Conservation (phyloP, 2,113 vertebrate genomes). For the Vulpes vulpes region DNA sequence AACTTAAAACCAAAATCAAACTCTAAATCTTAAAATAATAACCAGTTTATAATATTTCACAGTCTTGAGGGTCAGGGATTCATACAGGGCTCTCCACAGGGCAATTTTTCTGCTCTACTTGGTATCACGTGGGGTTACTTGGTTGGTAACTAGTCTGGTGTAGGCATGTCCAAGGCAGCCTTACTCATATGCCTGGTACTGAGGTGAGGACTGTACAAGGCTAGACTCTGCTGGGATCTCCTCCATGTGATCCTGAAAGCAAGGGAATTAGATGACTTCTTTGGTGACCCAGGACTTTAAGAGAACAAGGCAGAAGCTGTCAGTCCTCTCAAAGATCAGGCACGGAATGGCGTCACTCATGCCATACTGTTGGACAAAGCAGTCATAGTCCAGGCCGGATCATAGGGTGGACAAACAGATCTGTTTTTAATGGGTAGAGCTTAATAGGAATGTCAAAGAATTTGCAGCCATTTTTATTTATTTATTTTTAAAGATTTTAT, state of each 20-base stretch:
- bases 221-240: neutral
- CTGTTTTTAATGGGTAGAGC: neutral
- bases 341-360: neutral
- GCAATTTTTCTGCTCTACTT: neutral
- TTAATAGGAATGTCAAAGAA: neutral
- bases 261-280: neutral
- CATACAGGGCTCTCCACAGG: neutral
- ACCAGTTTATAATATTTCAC: slow-evolving; percentile 3
- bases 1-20: neutral
- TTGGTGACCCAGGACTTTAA: neutral
- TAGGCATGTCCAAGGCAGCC: neutral
- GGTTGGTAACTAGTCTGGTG: neutral
- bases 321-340: neutral
- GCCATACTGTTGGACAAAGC: neutral
- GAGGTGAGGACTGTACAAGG: neutral
- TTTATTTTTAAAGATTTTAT: too few species aligned
- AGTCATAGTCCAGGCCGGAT: neutral
- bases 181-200: neutral
- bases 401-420: neutral
- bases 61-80: slow-evolving; percentile 1
- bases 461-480: neutral
- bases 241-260: neutral
- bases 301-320: neutral
- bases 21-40: neutral
- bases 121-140: neutral